phyloP scores from a whole-genome alignment of 2,113 vertebrate genomes.

The Ciconia maguari region DNA sequence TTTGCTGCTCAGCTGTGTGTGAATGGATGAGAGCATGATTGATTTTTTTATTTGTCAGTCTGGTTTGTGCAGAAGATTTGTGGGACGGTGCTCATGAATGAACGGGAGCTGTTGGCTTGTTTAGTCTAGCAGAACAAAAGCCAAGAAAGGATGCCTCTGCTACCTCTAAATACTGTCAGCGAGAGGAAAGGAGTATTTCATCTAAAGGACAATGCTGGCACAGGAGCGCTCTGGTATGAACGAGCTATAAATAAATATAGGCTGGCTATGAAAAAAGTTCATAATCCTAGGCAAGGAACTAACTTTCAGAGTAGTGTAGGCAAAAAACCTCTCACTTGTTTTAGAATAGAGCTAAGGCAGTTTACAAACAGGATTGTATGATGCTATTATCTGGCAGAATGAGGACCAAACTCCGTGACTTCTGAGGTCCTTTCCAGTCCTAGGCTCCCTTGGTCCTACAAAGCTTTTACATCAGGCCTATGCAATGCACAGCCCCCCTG shows the following conservation, averaged over 20 bases:
- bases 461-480: background rate
- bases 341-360: background rate
- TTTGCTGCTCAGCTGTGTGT: background rate
- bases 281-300: background rate
- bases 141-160: background rate
- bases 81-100: background rate
- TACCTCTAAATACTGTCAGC: background rate
- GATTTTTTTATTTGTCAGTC: background rate
- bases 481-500: background rate
- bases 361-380: background rate
- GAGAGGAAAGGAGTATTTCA: background rate
- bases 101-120: background rate
- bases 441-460: background rate
- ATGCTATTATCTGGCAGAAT: background rate
- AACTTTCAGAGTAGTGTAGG: background rate
- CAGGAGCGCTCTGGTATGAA: background rate
- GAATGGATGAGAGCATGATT: background rate
- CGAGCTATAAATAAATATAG: background rate
- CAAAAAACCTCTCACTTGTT: background rate
- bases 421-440: background rate
- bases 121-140: conserved; percentile 41
- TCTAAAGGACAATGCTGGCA: background rate
- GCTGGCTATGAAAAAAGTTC: background rate
- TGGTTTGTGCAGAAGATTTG: background rate
- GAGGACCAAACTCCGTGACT: background rate